Percentiles rank a stretch among this genome's conserved stretches.
Evolutionary conservation across 2,888 invertebrate genomes (phyloP).

Genomic region (Chydorus sphaericus): DNA sequence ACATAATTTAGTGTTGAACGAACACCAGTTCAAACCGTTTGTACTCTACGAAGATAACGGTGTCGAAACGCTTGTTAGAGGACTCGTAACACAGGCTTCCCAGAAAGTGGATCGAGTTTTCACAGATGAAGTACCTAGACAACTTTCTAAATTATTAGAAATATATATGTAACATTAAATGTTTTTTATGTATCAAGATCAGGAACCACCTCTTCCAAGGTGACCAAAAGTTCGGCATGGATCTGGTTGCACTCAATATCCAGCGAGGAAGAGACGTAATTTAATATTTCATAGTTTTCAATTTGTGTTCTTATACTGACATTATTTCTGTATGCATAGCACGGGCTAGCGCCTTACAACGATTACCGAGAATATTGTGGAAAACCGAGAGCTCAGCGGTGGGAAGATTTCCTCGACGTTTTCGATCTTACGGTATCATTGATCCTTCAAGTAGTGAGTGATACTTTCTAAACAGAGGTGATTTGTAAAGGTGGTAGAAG

Average conservation of each 20-base stretch:
- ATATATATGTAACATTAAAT: neutral
- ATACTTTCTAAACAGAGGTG: neutral
- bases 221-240: slow-evolving; percentile 58
- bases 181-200: slow-evolving; percentile 35
- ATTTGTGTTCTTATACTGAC: neutral
- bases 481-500: neutral
- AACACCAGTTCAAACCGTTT: slow-evolving; percentile 35
- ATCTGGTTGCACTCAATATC: slow-evolving; percentile 59
- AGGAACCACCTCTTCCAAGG: slow-evolving; percentile 69
- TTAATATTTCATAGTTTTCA: neutral
- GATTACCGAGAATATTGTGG: slow-evolving; percentile 62
- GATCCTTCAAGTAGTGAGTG: neutral
- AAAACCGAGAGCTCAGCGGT: slow-evolving; percentile 42
- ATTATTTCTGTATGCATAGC: slow-evolving; percentile 23
- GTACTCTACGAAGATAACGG: slow-evolving; percentile 29
- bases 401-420: slow-evolving; percentile 39
- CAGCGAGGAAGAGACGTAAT: slow-evolving; percentile 56
- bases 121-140: slow-evolving; percentile 30
- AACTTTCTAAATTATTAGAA: slow-evolving; percentile 14
- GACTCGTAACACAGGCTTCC: slow-evolving; percentile 31
- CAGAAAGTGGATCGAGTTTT: slow-evolving; percentile 34
- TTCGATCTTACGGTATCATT: slow-evolving; percentile 37
- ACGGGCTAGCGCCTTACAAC: slow-evolving; percentile 57
- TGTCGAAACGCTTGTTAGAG: slow-evolving; percentile 32
- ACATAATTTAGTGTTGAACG: slow-evolving; percentile 33